Evolutionary conservation across 2,888 invertebrate species (phyloP), one percentile per base, ranked within the genome.

Genomic region (Eilema caniola): DNA sequence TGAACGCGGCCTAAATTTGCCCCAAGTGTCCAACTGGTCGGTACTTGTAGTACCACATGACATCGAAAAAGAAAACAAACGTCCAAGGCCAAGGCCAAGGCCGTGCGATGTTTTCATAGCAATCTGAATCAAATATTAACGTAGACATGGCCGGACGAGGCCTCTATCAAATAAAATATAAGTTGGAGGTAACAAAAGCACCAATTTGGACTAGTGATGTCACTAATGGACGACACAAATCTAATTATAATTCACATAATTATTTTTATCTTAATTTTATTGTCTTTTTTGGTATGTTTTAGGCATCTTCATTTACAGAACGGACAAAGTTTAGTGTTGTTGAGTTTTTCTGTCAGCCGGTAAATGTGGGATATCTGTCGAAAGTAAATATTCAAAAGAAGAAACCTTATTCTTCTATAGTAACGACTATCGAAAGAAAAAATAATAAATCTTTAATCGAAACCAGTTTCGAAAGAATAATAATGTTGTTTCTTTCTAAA

Each of bases 101-200:
- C 60, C 24, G 63, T n/a, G 14, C 5, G 62, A 69, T 59, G 57
- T 62, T 67, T 60, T 25, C 33, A 65, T 23, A n/a, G 68, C 72
- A 67, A 65, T 71, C 56, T 62, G 53, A 41, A 71, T 79, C 31
- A 73, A 80, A 69, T 73, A 79, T 79, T 75, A 62, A 79, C 67
- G 31, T 8, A 16, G 7, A 5, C n/a, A 28, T 8, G 16, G 10
- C 3, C n/a, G 28, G 33, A 24, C 63, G 69, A 77, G 77, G 79
- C 11, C 72, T 70, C 69, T 20, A 24, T 10, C 24, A 31, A 62
- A 47, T 47, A 25, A 33, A 33, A 11, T 20, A 20, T 41, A 16
- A 41, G 41, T 62, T 68, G 53, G 33, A 24, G 47, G 33, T 33
- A 33, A 62, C 67, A 37, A 62, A 62, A 56, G 31, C 53, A 37